Conservation (phyloP, 2,797 vertebrate species). For the Enoplosus armatus region DNA sequence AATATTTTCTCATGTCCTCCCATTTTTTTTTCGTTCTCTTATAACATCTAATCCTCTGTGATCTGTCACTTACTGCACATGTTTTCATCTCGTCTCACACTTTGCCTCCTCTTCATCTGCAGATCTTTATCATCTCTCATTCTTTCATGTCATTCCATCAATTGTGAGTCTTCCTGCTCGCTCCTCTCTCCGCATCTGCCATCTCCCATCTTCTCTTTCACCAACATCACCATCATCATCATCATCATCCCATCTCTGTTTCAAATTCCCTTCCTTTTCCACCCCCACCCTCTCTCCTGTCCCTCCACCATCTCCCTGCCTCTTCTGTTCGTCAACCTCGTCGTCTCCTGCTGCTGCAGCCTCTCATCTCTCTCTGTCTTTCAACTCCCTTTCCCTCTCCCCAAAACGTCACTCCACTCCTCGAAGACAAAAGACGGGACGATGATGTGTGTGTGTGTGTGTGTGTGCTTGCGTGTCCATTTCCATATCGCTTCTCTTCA, state of each 20-base stretch:
- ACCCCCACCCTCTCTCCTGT: not conserved
- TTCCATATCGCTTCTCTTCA: conserved; percentile 18
- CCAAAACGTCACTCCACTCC: conserved; percentile 18
- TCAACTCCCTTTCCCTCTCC: conserved; percentile 26
- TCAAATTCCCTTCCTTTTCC: not conserved
- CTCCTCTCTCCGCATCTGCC: conserved; percentile 31
- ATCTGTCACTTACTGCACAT: conserved; percentile 5
- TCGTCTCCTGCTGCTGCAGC: conserved; percentile 17
- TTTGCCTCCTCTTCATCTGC: no score
- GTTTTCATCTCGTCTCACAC: conserved; percentile 24
- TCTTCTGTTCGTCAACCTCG: conserved; percentile 10
- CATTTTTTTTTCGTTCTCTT: not conserved
- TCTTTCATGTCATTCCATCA: conserved; percentile 21
- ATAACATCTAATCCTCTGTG: not conserved
- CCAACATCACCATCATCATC: conserved; percentile 7
- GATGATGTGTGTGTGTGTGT: not conserved
- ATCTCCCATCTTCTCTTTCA: conserved; percentile 36
- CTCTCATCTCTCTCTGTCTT: conserved; percentile 33
- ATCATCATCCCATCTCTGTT: not conserved
- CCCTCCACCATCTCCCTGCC: not conserved
- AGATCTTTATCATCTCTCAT: conserved; percentile 14
- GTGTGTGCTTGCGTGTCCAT: conserved; percentile 6
- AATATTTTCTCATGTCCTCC: not conserved
- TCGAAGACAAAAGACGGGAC: conserved; percentile 33
- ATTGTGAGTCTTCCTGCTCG: conserved; percentile 6